These are phyloP conservation scores for Pasiphila rectangulata DNA, from an alignment of 2,888 invertebrate genomes.

Conservation along the genomic window DNA sequence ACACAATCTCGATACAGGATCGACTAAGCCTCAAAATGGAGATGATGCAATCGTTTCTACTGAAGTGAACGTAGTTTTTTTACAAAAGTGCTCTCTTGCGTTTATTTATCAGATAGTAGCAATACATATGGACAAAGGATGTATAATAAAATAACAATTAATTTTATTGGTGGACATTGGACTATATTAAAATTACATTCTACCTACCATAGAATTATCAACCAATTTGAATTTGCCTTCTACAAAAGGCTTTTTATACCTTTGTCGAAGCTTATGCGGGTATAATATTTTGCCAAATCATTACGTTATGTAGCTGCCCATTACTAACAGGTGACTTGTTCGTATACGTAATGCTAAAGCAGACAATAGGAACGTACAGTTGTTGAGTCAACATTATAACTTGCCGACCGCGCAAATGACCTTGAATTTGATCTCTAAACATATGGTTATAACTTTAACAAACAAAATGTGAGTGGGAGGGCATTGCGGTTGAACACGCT, in stretches of 20 bases:
- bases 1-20: constrained; percentile 15
- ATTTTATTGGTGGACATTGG: not conserved
- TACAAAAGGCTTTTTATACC: too few relatives aligned
- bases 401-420: constrained; percentile 17
- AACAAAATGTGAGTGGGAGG: constrained; percentile 12
- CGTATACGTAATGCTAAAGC: not conserved
- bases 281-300: too few relatives aligned
- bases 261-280: too few relatives aligned
- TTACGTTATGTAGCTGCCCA: not conserved
- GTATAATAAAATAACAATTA: too few relatives aligned
- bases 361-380: constrained; percentile 1
- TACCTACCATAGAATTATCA: too few relatives aligned
- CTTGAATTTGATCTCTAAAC: constrained; percentile 17
- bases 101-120: too few relatives aligned
- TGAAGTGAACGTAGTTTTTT: not conserved
- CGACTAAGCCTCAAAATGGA: constrained; percentile 6
- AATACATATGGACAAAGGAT: too few relatives aligned
- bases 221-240: too few relatives aligned
- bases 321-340: not conserved
- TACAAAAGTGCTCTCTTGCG: too few relatives aligned
- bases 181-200: not conserved
- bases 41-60: constrained; percentile 17
- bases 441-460: constrained; percentile 5
- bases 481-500: not conserved
- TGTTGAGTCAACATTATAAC: constrained; percentile 14